Evolutionary conservation across 2,113 vertebrate genomes (phyloP), one percentile per base, ranked within the genome.

Genomic region (Cercocebus atys): DNA sequence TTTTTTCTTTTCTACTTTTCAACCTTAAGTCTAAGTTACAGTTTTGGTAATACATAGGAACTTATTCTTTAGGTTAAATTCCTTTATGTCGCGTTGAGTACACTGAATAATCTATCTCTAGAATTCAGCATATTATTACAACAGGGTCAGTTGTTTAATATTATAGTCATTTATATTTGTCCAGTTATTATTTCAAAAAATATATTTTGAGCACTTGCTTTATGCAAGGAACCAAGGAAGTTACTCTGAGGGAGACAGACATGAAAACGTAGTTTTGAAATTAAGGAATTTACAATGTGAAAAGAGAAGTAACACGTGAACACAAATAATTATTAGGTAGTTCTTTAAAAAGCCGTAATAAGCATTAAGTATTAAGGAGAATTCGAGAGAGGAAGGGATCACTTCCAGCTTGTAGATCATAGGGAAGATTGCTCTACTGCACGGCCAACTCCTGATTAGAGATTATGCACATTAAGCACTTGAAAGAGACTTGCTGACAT

Each of bases 401-500:
- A 32, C 59, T 93, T 91, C 25, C 64, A 38, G 32, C 11, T 83
- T 30, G 45, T 38, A 61, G 30, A 59, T 92, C 80, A 22, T 57
- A n/a, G 61, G 70, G 81, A 87, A 92, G 87, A 66, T 64, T 45
- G 43, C 83, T 76, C 6, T 18, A 59, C 23, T 22, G 35, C 38
- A 35, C 1, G 38, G 57, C 52, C 86, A 59, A 14, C 79, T 93
- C 45, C 75, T 96, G 87, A 47, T 84, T 52, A 89, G 84, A 64
- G 75, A 88, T 88, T 72, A 52, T 88, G 64, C 64, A 75, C 47
- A 61, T 88, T 84, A 84, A 96, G 84, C 47, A 18, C 55, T 85
- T 92, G 82, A 88, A 93, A 93, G 82, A 90, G 79, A 85, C 43
- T 47, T 89, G 83, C 79, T 95, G 90, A 92, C 86, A 88, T 80